Base-by-base conservation (phyloP, 2,888 invertebrate species). In the Eilema sororculum region DNA sequence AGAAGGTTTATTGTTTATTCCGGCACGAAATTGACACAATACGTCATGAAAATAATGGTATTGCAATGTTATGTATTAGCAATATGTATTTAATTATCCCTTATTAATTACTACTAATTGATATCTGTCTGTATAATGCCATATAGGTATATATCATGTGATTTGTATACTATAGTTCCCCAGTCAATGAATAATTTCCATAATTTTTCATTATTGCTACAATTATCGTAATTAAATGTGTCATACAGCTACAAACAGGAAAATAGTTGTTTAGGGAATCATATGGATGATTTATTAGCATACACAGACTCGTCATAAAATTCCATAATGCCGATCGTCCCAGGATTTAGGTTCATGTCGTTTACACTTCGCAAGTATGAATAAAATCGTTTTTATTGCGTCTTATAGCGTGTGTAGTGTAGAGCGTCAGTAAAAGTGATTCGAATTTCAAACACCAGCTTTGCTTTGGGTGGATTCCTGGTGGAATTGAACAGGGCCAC, bases 201-300 rank as follows among this genome's bases (percentile, higher is more conserved):
- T 30, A 46, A 67, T 60, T 67, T 41, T 60, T 41, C 28, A 67
- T 46, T 28, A 25, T 13, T n/a, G 8, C 16, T 24, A 37, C 24
- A 62, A 62, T 65, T 30, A 52, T 65, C 30, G 28, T 65, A 65
- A 52, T 30, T 30, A 52, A 30, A 60, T 60, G 59, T 67, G 67
- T 67, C 67, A 67, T 46, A 24, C 16, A 46, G 46, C 28, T 63
- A 60, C 22, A 67, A 67, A 67, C 67, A 67, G 67, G 67, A 67
- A 67, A 67, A 67, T 60, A 16, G 6, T 28, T 33, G 33, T 58
- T 6, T 20, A 25, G 5, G 57, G 57, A 65, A 41, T 62, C 20
- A 65, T 5, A 59, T 12, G 9, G 24, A 66, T 66, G 66, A 59
- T 41, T 67, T 28, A 12, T 24, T 52, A 8, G 25, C 9, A 16